These are phyloP conservation scores for Drosophila elegans DNA, from an alignment of 1,140 invertebrate species.

Conservation along the genomic window DNA sequence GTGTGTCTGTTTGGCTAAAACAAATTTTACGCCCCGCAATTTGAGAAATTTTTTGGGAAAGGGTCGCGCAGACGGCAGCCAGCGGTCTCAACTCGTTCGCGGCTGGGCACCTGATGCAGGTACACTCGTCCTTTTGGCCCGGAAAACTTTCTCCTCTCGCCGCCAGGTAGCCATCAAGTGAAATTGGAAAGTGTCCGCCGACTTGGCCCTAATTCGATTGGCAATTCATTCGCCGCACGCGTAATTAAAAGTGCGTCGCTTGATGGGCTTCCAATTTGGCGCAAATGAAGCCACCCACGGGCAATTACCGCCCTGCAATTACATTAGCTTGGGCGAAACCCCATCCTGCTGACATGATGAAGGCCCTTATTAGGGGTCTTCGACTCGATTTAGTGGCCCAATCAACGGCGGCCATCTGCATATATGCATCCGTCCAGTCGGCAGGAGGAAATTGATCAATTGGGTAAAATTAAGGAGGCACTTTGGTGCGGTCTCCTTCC, in stretches of 20 bases:
- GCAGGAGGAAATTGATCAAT: conserved; percentile 70
- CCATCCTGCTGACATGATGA: conserved; percentile 21
- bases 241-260: conserved; percentile 67
- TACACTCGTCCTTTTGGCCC: conserved; percentile 1
- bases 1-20: conserved; percentile 65
- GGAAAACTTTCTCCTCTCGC: conserved; percentile 32
- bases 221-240: conserved; percentile 49
- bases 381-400: conserved; percentile 60
- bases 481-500: conserved; percentile 30
- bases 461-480: conserved; percentile 73
- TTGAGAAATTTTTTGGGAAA: conserved; percentile 17
- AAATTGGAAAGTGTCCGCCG: conserved; percentile 7
- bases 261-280: conserved; percentile 63
- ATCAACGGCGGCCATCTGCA: conserved; percentile 69
- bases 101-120: conserved; percentile 70
- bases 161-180: conserved; percentile 15
- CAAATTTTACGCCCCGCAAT: conserved; percentile 66
- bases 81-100: conserved; percentile 60
- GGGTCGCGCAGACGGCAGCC: conserved; percentile 3
- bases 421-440: conserved; percentile 49
- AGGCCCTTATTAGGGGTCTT: conserved; percentile 49
- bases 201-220: conserved; percentile 34
- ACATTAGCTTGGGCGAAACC: conserved; percentile 63
- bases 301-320: conserved; percentile 64
- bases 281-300: conserved; percentile 57